Base-by-base conservation (phyloP, 2,888 invertebrate genomes). In the Euplagia quadripunctaria region DNA sequence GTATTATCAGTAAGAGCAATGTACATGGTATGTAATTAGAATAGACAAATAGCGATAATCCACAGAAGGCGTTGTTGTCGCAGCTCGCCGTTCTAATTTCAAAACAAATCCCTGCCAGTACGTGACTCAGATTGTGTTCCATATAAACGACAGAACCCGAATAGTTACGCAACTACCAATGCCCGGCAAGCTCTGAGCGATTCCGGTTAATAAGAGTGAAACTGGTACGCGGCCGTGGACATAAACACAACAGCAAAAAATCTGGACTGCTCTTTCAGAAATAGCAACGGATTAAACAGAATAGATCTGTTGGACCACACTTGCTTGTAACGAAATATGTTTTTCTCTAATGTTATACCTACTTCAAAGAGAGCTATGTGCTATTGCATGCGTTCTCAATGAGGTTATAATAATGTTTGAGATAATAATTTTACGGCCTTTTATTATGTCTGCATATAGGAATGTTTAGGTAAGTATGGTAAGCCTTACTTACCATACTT, bases 71-170 rank as follows among this genome's bases (percentile, higher is more conserved):
- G 90, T 91, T 90, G 92, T 90, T 91, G 92, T 92, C 90, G 91
- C 88, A 90, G 90, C 86, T 86, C 86, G 87, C 91, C 92, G 94
- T 91, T 94, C 94, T 91, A 94, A 93, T 95, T 95, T 95, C 95
- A 94, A 94, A 95, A 95, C 95, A 95, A 95, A 94, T 94, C 94
- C 92, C 92, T 90, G 88, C 91, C 88, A 89, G 92, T 94, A 94
- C 94, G 94, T 95, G 95, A 95, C 93, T 95, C 95, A 95, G 93
- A 93, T 94, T 93, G 91, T 94, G 92, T 93, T 93, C 89, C 86
- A 86, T 86, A 87, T 88, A 88, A 91, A 91, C 91, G 89, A 91
- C 91, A 90, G 89, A 94, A 92, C 90, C 91, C 90, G 91, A 91
- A 90, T 88, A 85, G 76, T 82, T 82, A 84, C 81, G 84, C 83